Evolutionary conservation across 2,113 vertebrate genomes (phyloP).

Genomic region (Ibidorhyncha struthersii): DNA sequence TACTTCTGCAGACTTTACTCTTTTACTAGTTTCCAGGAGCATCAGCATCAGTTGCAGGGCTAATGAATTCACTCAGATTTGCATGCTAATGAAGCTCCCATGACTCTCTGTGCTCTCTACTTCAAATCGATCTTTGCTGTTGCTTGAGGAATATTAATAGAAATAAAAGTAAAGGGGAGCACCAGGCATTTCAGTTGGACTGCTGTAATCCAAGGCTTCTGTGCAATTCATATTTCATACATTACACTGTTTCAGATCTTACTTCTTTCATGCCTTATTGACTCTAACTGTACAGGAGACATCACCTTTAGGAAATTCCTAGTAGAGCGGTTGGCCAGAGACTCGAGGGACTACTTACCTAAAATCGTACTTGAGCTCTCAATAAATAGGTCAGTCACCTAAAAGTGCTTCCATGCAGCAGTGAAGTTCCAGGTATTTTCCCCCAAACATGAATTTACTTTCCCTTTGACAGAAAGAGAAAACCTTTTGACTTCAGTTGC

Average conservation of each 20-base stretch:
- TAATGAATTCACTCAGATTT: conserved; percentile 75
- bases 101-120: conserved; percentile 58
- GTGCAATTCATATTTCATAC: conserved; percentile 36
- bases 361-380: not conserved
- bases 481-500: not conserved
- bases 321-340: not conserved
- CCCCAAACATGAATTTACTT: not conserved
- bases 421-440: not conserved
- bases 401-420: not conserved
- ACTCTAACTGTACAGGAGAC: conserved; percentile 6
- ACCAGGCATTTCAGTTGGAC: conserved; percentile 1
- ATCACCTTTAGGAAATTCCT: conserved; percentile 49
- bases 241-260: not conserved
- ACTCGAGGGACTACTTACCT: conserved; percentile 26
- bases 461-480: not conserved
- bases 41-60: conserved; percentile 70
- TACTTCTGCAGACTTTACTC: conserved; percentile 72
- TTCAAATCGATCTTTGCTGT: conserved; percentile 70
- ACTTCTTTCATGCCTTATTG: conserved; percentile 56
- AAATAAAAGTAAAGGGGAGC: conserved; percentile 57
- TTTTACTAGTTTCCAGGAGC: conserved; percentile 69
- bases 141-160: conserved; percentile 72
- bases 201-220: conserved; percentile 23
- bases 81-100: conserved; percentile 72
- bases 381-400: conserved; percentile 19